A percentile compares a stretch with the other conserved stretches of the same genome.
These are phyloP conservation scores for Meloidogyne chitwoodi DNA, from an alignment of 1,140 invertebrate genomes.

Conservation along the genomic window DNA sequence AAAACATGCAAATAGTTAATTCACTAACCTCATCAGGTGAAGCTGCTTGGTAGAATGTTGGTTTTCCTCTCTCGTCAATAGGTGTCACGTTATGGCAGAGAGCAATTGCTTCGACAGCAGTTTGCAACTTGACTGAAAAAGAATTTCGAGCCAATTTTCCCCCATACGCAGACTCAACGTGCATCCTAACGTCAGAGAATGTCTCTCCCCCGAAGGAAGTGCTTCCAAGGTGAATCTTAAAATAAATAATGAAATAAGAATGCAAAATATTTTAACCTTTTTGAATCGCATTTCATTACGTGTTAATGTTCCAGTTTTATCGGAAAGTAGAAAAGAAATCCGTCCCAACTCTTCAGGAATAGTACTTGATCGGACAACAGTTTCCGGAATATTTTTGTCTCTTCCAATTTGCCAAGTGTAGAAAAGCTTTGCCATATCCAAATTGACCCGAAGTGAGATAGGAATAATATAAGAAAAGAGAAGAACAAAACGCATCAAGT, in stretches of 20 bases:
- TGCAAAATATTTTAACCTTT: constrained; percentile 38
- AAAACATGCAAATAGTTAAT: constrained; percentile 39
- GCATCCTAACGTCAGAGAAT: constrained; percentile 51
- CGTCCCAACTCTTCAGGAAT: constrained; percentile 96
- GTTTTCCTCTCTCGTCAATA: constrained; percentile 72
- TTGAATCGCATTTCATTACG: constrained; percentile 88
- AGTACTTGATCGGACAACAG: constrained; percentile 94
- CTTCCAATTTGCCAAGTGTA: constrained; percentile 93
- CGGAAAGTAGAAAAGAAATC: constrained; percentile 87
- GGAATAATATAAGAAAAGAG: constrained; percentile 99
- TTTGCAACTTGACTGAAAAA: constrained; percentile 55
- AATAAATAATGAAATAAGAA: background rate
- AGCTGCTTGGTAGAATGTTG: constrained; percentile 74
- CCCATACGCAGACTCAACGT: constrained; percentile 54
- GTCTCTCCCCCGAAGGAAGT: constrained; percentile 56
- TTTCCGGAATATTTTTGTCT: constrained; percentile 84
- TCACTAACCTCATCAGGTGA: constrained; percentile 85
- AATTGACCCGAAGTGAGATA: constrained; percentile 90
- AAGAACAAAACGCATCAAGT: constrained; percentile 90
- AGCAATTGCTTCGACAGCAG: constrained; percentile 87
- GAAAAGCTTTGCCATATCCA: constrained; percentile 96
- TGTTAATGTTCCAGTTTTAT: constrained; percentile 97
- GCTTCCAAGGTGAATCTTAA: constrained; percentile 57
- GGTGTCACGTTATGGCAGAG: constrained; percentile 99
- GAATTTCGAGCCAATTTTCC: constrained; percentile 54